These are phyloP conservation scores for Lycorma delicatula DNA, from an alignment of 1,140 invertebrate species.

Conservation along the genomic window DNA sequence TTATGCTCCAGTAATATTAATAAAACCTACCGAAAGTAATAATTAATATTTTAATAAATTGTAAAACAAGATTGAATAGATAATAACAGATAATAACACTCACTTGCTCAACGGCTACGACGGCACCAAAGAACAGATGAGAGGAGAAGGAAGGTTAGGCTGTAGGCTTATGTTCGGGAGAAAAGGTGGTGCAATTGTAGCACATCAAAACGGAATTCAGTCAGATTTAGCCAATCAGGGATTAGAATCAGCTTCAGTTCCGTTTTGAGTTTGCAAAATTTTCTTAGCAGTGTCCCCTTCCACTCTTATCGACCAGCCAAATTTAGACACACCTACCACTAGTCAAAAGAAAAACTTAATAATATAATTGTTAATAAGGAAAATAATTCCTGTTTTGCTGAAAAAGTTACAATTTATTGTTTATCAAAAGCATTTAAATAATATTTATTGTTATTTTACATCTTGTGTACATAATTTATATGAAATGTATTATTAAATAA, in stretches of 20 bases:
- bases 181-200: neutral
- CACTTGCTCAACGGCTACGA: slow-evolving; percentile 21
- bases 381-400: no score
- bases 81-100: slow-evolving; percentile 11
- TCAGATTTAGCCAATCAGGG: slow-evolving; percentile 14
- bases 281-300: slow-evolving; percentile 27
- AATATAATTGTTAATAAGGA: no score
- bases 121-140: slow-evolving; percentile 55
- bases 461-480: no score
- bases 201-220: slow-evolving; percentile 9
- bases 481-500: no score
- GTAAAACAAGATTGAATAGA: neutral
- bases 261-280: slow-evolving; percentile 19
- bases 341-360: slow-evolving; percentile 20
- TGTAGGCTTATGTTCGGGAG: neutral
- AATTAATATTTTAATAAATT: neutral
- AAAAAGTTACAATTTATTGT: no score
- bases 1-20: no score
- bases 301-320: slow-evolving; percentile 40
- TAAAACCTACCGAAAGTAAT: no score
- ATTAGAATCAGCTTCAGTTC: neutral
- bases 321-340: slow-evolving; percentile 31
- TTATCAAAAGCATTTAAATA: no score
- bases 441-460: no score
- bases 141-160: slow-evolving; percentile 35